Conservation (phyloP, 2,797 vertebrate species). For the Emydoidea blandingii region DNA sequence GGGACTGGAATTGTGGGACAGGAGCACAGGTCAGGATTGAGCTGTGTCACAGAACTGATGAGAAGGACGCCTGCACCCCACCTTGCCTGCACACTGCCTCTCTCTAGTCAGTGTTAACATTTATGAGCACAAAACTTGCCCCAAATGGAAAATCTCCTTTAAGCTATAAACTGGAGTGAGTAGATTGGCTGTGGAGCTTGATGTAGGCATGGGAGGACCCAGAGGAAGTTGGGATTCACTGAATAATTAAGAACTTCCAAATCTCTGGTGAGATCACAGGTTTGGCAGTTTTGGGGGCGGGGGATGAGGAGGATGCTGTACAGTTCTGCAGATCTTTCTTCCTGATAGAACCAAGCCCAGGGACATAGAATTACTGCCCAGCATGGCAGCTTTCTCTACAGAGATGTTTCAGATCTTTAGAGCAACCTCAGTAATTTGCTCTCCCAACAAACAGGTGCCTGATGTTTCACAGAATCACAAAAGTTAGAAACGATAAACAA, state of each 20-base stretch:
- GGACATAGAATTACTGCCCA: background rate
- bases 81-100: background rate
- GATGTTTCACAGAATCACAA: background rate
- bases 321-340: background rate
- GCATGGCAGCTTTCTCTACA: background rate
- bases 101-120: background rate
- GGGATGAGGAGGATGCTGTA: background rate
- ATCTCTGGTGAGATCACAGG: background rate
- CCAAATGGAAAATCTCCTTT: background rate
- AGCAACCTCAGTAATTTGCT: background rate
- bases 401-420: background rate
- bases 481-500: background rate
- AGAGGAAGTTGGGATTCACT: background rate
- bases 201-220: background rate
- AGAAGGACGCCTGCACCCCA: background rate
- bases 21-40: constrained; percentile 19
- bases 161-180: background rate
- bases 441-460: background rate
- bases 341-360: background rate
- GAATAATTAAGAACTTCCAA: background rate
- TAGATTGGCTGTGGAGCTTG: background rate
- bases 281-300: background rate
- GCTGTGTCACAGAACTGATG: background rate
- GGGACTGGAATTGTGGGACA: background rate
- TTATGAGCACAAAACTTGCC: background rate